phyloP scores from a whole-genome alignment of 1,140 invertebrate species.

The Drosophila neocordata region DNA sequence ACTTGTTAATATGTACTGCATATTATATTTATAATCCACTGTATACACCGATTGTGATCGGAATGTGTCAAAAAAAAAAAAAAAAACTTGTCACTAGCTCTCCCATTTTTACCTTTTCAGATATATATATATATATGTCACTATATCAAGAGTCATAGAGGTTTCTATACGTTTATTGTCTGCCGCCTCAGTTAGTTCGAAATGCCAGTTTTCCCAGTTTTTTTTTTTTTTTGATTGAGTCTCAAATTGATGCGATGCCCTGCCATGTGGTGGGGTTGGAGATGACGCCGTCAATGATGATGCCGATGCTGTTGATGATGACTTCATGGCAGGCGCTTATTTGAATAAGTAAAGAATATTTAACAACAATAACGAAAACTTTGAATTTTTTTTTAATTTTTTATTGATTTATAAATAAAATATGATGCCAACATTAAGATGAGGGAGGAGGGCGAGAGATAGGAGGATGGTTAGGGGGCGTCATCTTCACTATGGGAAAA shows the following conservation, averaged over 20 bases:
- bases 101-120: conserved; percentile 21
- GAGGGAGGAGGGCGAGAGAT: conserved; percentile 1
- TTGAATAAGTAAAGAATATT: conserved; percentile 78
- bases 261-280: conserved; percentile 25
- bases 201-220: conserved; percentile 8
- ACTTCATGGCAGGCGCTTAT: conserved; percentile 74
- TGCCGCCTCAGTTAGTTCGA: conserved; percentile 51
- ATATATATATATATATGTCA: conserved; percentile 29
- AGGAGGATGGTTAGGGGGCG: background rate
- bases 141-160: conserved; percentile 34
- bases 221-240: conserved; percentile 21
- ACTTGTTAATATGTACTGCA: conserved; percentile 6
- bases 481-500: conserved; percentile 42
- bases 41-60: background rate
- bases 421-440: conserved; percentile 9
- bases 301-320: conserved; percentile 58
- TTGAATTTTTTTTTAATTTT: conserved; percentile 31
- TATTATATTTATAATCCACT: background rate
- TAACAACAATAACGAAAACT: conserved; percentile 46
- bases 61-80: conserved; percentile 38
- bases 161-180: conserved; percentile 60
- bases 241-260: conserved; percentile 63
- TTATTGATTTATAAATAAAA: conserved; percentile 61
- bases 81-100: conserved; percentile 37
- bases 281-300: conserved; percentile 24